Conservation (phyloP, 2,797 vertebrate genomes). For the Tympanoctomys barrerae region DNA sequence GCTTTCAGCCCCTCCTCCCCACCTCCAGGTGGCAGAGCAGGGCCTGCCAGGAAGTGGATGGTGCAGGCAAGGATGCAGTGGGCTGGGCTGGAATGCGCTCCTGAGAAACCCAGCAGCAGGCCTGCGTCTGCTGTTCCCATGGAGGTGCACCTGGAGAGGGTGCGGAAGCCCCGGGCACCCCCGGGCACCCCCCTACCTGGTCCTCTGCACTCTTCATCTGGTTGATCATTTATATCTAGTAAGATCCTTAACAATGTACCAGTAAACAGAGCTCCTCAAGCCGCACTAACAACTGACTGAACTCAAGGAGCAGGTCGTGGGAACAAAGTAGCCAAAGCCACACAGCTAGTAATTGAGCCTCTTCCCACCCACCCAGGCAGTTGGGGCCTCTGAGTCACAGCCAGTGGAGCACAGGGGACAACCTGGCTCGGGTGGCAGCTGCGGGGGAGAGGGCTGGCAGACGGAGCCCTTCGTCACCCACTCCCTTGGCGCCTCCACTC, state of each 20-base stretch:
- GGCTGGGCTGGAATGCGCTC: fast-evolving
- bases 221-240: neutral
- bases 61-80: neutral
- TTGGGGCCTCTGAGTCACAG: neutral
- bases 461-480: neutral
- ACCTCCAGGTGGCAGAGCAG: neutral
- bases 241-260: neutral
- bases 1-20: neutral
- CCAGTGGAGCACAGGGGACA: neutral
- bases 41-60: neutral
- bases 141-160: neutral
- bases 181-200: neutral
- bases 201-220: neutral
- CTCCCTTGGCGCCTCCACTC: neutral
- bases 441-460: neutral
- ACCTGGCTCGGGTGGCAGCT: neutral
- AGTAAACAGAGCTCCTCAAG: neutral
- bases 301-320: neutral
- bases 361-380: too few relatives aligned
- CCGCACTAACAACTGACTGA: neutral
- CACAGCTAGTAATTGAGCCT: neutral
- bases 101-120: neutral
- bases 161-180: neutral
- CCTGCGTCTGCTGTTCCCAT: neutral
- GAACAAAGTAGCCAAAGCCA: neutral